Base-by-base conservation (phyloP, 2,113 vertebrate genomes). In the Perca fluviatilis region DNA sequence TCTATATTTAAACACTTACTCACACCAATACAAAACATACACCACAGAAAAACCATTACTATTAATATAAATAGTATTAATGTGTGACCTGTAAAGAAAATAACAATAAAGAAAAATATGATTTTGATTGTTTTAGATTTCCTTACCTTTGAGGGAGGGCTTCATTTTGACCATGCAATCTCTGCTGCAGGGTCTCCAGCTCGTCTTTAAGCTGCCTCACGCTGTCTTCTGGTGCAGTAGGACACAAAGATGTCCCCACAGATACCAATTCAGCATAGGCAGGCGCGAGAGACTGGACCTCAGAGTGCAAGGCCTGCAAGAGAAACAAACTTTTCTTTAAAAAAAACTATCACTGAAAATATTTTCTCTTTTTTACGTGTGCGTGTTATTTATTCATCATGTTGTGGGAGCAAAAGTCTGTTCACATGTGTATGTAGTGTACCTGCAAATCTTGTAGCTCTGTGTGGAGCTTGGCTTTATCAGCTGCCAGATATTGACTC, bases 371-470 rank as follows among this genome's bases (percentile, higher is more conserved):
- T 66, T 57, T 43, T 43, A 43, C 10, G 0, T 16, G 0, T 16
- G 7, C 11, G 5, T 16, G 7, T 21, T 19, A 43, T 27, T 43
- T 53, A 62, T 25, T 25, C 5, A 53, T 27, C 33, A 54, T 65
- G 60, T 46, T 65, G 15, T 23, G 21, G 15, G 56, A 14, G 18
- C 10, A 60, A 6, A 61, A n/a, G 27, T 50, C 12, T 6, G 13
- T 36, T 36, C 6, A n/a, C 27, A 53, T 46, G 5, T 43, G 2
- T 51, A 18, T 57, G 43, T 60, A 16, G 6, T 33, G 64, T 95
- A 98, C 98, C 96, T 97, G 96, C 25, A 96, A 61, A 23, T 95
- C 90, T 12, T 97, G 96, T 14, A 98, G 86, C 90, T 99, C 97
- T 72, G 86, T 84, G 71, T 96, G 95, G n/a, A 97, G 91, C 82